A percentile compares a stretch with the other conserved stretches of the same genome.
phyloP scores from a whole-genome alignment of 2,888 invertebrate genomes.

The Drosophila longiperda region DNA sequence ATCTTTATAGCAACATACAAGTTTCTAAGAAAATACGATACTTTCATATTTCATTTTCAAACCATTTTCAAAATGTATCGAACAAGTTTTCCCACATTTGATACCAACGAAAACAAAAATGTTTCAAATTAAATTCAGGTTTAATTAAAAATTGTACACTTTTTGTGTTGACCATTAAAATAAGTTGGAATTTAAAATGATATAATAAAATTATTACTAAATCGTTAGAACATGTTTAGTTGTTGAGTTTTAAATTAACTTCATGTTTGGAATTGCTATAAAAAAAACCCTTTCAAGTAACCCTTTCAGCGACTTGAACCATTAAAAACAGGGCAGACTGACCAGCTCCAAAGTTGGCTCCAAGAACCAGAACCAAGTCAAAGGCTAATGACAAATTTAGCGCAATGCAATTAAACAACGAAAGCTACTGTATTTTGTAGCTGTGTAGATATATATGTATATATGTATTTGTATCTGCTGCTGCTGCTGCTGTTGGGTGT shows the following conservation, averaged over 20 bases:
- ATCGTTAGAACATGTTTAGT: too few species aligned
- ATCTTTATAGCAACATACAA: constrained; percentile 18
- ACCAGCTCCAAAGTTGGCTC: constrained; percentile 1
- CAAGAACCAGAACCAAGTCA: constrained; percentile 48
- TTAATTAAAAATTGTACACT: background rate
- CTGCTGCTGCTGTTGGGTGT: constrained; percentile 40
- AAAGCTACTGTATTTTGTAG: constrained; percentile 34
- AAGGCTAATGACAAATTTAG: constrained; percentile 81
- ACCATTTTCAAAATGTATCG: background rate
- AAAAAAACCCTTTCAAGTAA: too few species aligned
- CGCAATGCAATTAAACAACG: constrained; percentile 69
- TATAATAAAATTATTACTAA: too few species aligned
- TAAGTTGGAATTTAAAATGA: background rate
- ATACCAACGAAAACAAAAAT: background rate
- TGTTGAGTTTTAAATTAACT: too few species aligned
- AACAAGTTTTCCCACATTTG: background rate
- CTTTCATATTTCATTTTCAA: too few species aligned
- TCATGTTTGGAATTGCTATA: too few species aligned
- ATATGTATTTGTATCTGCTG: constrained; percentile 14
- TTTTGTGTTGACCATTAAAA: too few species aligned
- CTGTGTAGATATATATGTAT: constrained; percentile 16
- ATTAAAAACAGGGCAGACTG: background rate
- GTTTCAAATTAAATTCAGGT: background rate
- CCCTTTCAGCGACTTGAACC: background rate
- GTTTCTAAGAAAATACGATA: background rate